phyloP scores from a whole-genome alignment of 2,888 invertebrate genomes.

The Mechanitis messenoides region DNA sequence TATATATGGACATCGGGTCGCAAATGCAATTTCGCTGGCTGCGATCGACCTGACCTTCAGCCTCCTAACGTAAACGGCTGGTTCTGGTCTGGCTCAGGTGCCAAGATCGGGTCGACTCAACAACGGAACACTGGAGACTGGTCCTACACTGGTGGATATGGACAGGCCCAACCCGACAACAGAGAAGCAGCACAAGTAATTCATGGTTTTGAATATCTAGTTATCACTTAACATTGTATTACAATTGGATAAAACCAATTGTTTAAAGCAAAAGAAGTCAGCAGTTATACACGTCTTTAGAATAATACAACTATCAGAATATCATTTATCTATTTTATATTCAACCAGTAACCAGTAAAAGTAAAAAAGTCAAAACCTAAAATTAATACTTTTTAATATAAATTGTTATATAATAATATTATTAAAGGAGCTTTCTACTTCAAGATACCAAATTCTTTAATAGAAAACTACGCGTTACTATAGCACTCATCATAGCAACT shows the following conservation, averaged over 20 bases:
- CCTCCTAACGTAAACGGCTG: slow-evolving; percentile 92
- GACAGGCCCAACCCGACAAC: slow-evolving; percentile 92
- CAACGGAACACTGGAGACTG: slow-evolving; percentile 93
- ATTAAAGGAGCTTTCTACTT: slow-evolving; percentile 7
- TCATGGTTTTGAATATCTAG: neutral
- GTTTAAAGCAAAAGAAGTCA: no score
- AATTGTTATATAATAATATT: neutral
- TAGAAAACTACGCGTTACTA: slow-evolving; percentile 18
- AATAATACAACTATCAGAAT: neutral
- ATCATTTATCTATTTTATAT: no score
- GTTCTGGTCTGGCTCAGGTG: slow-evolving; percentile 97
- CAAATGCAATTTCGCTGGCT: slow-evolving; percentile 94
- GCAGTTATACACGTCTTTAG: no score
- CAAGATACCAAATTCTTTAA: slow-evolving; percentile 6
- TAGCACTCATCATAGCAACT: slow-evolving; percentile 12
- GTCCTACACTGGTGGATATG: slow-evolving; percentile 92
- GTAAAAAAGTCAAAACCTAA: no score
- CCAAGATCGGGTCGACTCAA: slow-evolving; percentile 91
- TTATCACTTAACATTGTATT: neutral
- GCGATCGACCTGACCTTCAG: slow-evolving; percentile 87
- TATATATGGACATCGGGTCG: slow-evolving; percentile 95
- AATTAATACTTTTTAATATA: no score
- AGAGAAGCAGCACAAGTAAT: slow-evolving; percentile 90
- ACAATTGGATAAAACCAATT: neutral
- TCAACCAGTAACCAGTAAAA: no score